phyloP scores from a whole-genome alignment of 2,888 invertebrate species.

The Balanococcus diminutus region DNA sequence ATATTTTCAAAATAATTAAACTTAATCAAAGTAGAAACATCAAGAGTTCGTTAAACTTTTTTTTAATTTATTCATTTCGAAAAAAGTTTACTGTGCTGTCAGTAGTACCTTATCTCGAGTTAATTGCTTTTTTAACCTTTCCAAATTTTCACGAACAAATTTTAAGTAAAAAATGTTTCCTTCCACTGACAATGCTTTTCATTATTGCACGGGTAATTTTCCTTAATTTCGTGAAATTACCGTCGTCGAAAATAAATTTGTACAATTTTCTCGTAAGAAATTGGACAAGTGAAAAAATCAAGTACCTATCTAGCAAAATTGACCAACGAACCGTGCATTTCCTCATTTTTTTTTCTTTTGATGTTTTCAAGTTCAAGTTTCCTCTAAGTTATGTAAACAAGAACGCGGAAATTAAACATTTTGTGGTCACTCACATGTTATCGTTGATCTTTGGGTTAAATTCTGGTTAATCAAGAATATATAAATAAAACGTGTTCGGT shows the following conservation, averaged over 20 bases:
- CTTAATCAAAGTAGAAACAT: too few species aligned
- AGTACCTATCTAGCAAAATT: not conserved
- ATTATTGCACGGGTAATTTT: not conserved
- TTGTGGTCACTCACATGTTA: not conserved
- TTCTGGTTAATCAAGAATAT: not conserved
- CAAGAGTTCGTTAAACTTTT: not conserved
- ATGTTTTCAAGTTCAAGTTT: not conserved
- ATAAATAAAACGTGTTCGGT: too few species aligned
- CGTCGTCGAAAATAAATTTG: not conserved
- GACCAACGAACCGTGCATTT: constrained; percentile 8
- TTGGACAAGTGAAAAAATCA: not conserved
- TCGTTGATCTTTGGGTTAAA: not conserved
- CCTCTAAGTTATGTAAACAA: not conserved
- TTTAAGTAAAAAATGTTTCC: not conserved
- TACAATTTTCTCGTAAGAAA: not conserved
- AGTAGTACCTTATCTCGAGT: not conserved
- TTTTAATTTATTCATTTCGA: too few species aligned
- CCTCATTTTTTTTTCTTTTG: not conserved
- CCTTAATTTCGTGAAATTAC: not conserved
- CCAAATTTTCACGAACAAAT: not conserved
- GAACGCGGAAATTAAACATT: not conserved
- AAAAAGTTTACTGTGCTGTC: not conserved
- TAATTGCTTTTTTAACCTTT: not conserved
- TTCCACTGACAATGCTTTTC: not conserved
- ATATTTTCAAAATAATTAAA: not conserved